These are phyloP conservation scores for Uropsilus gracilis DNA, from an alignment of 2,113 vertebrate genomes.

Conservation along the genomic window DNA sequence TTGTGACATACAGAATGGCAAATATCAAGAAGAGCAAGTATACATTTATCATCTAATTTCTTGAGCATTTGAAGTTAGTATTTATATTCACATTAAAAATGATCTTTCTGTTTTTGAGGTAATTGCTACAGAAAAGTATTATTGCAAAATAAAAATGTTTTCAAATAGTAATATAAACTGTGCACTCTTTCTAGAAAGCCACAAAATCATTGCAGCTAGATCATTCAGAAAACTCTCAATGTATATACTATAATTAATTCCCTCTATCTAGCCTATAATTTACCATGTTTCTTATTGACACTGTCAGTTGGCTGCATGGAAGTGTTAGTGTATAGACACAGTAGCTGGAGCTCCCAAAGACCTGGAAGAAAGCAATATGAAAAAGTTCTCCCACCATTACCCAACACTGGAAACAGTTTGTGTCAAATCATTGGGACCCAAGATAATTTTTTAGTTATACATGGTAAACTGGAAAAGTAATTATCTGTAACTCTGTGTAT, in stretches of 20 bases:
- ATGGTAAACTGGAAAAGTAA: conserved; percentile 1
- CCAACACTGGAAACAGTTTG: background rate
- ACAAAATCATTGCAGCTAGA: background rate
- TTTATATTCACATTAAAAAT: conserved; percentile 18
- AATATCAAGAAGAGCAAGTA: background rate
- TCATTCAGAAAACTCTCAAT: background rate
- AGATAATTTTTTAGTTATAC: background rate
- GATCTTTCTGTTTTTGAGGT: background rate
- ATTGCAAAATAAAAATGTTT: background rate
- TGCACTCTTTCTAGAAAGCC: background rate
- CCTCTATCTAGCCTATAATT: background rate
- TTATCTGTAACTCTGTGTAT: background rate
- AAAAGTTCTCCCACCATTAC: background rate
- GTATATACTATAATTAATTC: background rate
- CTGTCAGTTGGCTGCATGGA: background rate
- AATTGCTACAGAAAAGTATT: background rate
- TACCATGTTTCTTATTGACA: background rate
- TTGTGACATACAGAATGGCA: background rate
- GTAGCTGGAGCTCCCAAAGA: background rate
- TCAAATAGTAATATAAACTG: background rate
- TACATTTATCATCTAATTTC: background rate
- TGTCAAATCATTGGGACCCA: background rate
- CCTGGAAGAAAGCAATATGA: background rate
- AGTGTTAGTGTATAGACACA: background rate
- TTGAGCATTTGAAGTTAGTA: background rate